Evolutionary conservation across 2,113 vertebrate species (phyloP).

Genomic region (Syrrhaptes paradoxus): DNA sequence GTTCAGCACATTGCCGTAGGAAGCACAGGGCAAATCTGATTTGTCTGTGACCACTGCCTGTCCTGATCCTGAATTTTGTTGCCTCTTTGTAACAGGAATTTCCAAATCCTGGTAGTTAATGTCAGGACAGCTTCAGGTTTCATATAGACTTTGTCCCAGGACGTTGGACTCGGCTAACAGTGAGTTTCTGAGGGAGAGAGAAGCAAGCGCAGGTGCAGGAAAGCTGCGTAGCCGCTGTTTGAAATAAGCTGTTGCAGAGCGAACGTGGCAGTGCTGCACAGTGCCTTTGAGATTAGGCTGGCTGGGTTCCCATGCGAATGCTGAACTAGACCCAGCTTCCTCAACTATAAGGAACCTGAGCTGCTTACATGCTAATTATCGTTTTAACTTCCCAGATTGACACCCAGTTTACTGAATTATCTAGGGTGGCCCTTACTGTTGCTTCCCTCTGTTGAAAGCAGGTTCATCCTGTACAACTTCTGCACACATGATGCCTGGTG

Average conservation of each 20-base stretch:
- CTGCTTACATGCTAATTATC: conserved; percentile 22
- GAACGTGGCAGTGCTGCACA: conserved; percentile 15
- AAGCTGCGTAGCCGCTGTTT: conserved; percentile 50
- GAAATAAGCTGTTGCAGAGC: conserved; percentile 29
- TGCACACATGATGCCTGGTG: conserved; percentile 35
- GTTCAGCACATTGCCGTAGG: background rate
- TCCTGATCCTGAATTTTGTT: background rate
- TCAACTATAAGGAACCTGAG: conserved; percentile 23
- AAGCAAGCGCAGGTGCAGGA: background rate
- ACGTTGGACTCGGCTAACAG: background rate
- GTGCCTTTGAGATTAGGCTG: conserved; percentile 16
- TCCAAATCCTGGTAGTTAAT: background rate
- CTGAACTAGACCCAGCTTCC: conserved; percentile 16
- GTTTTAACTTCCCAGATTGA: conserved; percentile 28
- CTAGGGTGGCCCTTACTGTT: conserved; percentile 40
- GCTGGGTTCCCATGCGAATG: background rate
- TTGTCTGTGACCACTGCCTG: background rate
- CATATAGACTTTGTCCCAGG: background rate
- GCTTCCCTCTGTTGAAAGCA: conserved; percentile 18
- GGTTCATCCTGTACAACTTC: conserved; percentile 52
- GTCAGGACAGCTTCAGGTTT: background rate
- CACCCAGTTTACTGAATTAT: conserved; percentile 39
- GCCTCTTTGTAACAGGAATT: background rate
- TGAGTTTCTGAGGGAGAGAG: conserved; percentile 1
- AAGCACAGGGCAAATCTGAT: background rate